Evolutionary conservation across 1,140 invertebrate species (phyloP).

Genomic region (Oncopodura yosiiana): DNA sequence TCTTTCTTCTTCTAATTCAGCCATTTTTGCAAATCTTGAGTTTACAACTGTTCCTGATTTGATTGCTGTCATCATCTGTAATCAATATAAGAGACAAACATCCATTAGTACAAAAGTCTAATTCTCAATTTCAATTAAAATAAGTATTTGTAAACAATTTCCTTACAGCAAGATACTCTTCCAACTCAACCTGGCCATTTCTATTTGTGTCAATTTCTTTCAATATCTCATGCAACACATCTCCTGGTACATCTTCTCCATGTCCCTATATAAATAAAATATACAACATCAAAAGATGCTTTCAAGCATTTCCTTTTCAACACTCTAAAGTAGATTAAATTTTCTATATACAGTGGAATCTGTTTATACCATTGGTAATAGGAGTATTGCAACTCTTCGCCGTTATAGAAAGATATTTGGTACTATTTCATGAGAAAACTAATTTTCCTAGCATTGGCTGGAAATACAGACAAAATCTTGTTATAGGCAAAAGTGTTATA

Average conservation of each 20-base stretch:
- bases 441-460: too few species aligned
- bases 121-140: neutral
- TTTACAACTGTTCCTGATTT: slow-evolving; percentile 83
- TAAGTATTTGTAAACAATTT: slow-evolving; percentile 1
- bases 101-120: slow-evolving; percentile 10
- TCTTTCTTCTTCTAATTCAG: slow-evolving; percentile 75
- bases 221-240: slow-evolving; percentile 93
- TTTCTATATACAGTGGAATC: too few species aligned
- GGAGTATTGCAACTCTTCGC: too few species aligned
- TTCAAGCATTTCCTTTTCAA: too few species aligned
- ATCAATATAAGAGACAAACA: slow-evolving; percentile 36
- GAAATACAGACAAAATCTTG: too few species aligned
- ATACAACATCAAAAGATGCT: neutral
- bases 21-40: slow-evolving; percentile 82
- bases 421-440: too few species aligned
- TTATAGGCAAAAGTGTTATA: too few species aligned
- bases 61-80: slow-evolving; percentile 96
- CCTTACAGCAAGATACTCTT: slow-evolving; percentile 94
- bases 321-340: too few species aligned
- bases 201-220: slow-evolving; percentile 97
- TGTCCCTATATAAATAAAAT: slow-evolving; percentile 55
- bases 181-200: slow-evolving; percentile 97
- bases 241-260: slow-evolving; percentile 84
- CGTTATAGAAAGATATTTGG: too few species aligned
- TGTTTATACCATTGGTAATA: too few species aligned